Percentiles rank a stretch among this genome's conserved stretches.
These are phyloP conservation scores for Habrosyne pyritoides DNA, from an alignment of 2,888 invertebrate genomes.

Conservation along the genomic window DNA sequence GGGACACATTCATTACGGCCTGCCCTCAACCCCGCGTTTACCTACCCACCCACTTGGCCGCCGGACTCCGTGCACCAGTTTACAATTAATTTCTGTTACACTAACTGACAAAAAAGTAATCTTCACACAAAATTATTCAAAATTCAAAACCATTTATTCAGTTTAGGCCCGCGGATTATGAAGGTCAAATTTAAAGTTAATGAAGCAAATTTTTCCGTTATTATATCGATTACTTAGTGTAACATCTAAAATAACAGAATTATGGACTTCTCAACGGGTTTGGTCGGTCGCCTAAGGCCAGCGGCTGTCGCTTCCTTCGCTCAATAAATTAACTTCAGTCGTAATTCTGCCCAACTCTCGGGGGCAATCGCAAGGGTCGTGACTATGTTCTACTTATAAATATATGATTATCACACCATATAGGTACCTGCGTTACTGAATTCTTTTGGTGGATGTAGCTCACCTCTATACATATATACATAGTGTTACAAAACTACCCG, in stretches of 20 bases:
- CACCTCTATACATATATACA: too few relatives aligned
- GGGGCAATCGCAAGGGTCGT: neutral
- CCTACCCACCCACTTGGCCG: neutral
- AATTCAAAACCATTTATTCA: too few relatives aligned
- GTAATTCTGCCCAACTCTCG: conserved; percentile 1
- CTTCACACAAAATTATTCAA: too few relatives aligned
- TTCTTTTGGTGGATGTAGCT: too few relatives aligned
- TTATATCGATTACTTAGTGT: too few relatives aligned
- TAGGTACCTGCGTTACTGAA: neutral
- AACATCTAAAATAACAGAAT: neutral
- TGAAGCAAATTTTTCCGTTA: too few relatives aligned
- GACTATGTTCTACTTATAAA: neutral
- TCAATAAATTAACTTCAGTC: neutral
- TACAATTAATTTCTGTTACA: too few relatives aligned
- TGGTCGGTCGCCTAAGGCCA: neutral
- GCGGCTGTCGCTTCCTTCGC: neutral
- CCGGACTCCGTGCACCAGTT: neutral
- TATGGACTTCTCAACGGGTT: neutral
- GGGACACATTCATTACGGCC: neutral
- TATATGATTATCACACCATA: neutral
- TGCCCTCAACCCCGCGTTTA: neutral
- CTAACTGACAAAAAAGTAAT: too few relatives aligned
- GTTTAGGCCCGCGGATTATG: too few relatives aligned
- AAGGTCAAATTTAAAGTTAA: too few relatives aligned
- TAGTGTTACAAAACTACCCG: too few relatives aligned